Evolutionary conservation across 2,797 vertebrate genomes (phyloP).

Genomic region (Eulemur coronatus): DNA sequence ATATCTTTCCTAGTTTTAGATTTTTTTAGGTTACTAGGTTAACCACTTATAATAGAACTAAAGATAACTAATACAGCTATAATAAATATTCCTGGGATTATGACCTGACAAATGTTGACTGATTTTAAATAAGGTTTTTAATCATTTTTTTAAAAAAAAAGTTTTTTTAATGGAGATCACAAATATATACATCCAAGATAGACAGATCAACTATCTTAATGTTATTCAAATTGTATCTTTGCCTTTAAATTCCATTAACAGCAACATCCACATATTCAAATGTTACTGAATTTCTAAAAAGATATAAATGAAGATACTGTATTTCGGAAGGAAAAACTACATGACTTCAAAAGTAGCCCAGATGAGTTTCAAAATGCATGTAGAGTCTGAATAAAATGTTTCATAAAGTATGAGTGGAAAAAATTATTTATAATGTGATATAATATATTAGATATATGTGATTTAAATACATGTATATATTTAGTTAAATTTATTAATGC

Average conservation of each 20-base stretch:
- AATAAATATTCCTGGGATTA: not conserved
- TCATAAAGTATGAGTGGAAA: not conserved
- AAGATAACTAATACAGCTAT: not conserved
- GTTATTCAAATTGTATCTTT: not conserved
- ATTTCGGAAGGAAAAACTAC: not conserved
- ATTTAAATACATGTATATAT: not conserved
- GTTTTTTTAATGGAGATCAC: no score
- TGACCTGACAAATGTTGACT: not conserved
- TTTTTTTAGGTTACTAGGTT: not conserved
- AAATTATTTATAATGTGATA: not conserved
- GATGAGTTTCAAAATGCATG: not conserved
- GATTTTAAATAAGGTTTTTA: not conserved
- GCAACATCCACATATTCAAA: not conserved
- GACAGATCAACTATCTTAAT: not conserved
- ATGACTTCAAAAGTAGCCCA: not conserved
- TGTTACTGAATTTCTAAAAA: not conserved
- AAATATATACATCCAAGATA: not conserved
- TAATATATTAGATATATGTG: not conserved
- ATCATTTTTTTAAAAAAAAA: no score
- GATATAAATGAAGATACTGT: not conserved
- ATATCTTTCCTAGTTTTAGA: not conserved
- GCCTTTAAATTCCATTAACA: not conserved
- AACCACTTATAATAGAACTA: not conserved
- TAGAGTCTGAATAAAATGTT: not conserved
- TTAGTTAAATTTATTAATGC: not conserved